phyloP scores from a whole-genome alignment of 1,140 invertebrate species.

The Mamestra configurata region DNA sequence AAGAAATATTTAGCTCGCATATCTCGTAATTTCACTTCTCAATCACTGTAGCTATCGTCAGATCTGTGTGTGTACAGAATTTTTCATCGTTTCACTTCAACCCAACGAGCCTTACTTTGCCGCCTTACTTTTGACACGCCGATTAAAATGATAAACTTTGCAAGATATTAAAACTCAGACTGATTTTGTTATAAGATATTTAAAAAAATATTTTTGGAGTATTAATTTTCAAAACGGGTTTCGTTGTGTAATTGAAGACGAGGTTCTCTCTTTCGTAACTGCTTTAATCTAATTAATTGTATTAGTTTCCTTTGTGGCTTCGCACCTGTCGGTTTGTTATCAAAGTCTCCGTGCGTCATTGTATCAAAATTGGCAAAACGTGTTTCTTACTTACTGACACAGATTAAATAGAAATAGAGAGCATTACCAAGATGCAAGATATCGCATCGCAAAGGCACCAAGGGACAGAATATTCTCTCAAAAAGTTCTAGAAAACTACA shows the following conservation, averaged over 20 bases:
- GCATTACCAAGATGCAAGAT: too few relatives aligned
- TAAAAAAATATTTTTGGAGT: not conserved
- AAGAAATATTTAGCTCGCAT: conserved; percentile 50
- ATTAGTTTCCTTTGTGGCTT: not conserved
- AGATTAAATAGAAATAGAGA: too few relatives aligned
- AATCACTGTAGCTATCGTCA: conserved; percentile 55
- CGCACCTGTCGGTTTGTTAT: too few relatives aligned
- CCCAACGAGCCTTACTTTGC: conserved; percentile 20
- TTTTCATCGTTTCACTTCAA: conserved; percentile 54
- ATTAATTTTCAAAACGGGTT: not conserved
- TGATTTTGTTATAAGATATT: conserved; percentile 29
- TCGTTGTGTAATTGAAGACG: not conserved
- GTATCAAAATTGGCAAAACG: too few relatives aligned
- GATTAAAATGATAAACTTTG: conserved; percentile 63
- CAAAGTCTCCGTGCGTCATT: too few relatives aligned
- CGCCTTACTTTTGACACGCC: conserved; percentile 54
- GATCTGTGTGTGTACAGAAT: conserved; percentile 55
- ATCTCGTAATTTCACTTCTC: conserved; percentile 58
- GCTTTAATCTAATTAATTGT: not conserved
- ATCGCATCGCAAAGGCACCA: too few relatives aligned
- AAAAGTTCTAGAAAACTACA: not conserved
- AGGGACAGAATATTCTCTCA: too few relatives aligned
- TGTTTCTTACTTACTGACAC: too few relatives aligned
- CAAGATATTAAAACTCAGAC: conserved; percentile 12
- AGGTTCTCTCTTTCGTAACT: not conserved